phyloP scores from a whole-genome alignment of 2,113 vertebrate genomes.

The Forbesichthys papilliferus region DNA sequence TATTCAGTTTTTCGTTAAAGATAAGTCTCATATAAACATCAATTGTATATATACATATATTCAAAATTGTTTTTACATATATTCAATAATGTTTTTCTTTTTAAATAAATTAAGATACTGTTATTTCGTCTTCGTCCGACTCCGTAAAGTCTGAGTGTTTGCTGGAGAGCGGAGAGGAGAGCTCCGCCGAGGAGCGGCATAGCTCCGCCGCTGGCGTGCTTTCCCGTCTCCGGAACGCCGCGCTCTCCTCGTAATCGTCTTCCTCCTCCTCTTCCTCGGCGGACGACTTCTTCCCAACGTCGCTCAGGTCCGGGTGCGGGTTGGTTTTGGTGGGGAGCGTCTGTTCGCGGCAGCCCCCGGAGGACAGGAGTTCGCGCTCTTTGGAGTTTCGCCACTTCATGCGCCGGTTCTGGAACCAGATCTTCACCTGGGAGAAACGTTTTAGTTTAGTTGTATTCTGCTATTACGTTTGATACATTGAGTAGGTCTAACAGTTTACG shows the following conservation, averaged over 20 bases:
- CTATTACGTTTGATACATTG: neutral
- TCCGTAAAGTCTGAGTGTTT: conserved; percentile 96
- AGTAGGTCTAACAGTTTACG: neutral
- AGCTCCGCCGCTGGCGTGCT: conserved; percentile 44
- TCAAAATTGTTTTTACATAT: conserved; percentile 16
- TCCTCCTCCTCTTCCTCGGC: conserved; percentile 79
- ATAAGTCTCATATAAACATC: conserved; percentile 12
- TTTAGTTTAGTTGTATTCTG: neutral
- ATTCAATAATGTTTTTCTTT: conserved; percentile 41
- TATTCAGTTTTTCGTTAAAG: conserved; percentile 24
- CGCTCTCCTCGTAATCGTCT: conserved; percentile 27
- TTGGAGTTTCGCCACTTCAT: conserved; percentile 99
- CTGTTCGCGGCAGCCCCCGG: conserved; percentile 94
- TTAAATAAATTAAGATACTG: conserved; percentile 85
- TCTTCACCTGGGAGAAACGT: conserved; percentile 85
- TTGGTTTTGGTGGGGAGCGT: conserved; percentile 97
- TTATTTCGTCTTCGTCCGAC: conserved; percentile 93
- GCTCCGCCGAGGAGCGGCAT: conserved; percentile 63
- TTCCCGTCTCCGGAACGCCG: conserved; percentile 40
- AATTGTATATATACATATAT: conserved; percentile 55
- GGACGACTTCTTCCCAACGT: conserved; percentile 88
- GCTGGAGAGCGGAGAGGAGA: conserved; percentile 82
- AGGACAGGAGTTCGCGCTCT: conserved; percentile 92
- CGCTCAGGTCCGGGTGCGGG: conserved; percentile 96
- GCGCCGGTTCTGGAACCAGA: conserved; percentile 98